phyloP scores from a whole-genome alignment of 2,888 invertebrate species.

The Tillus elongatus region DNA sequence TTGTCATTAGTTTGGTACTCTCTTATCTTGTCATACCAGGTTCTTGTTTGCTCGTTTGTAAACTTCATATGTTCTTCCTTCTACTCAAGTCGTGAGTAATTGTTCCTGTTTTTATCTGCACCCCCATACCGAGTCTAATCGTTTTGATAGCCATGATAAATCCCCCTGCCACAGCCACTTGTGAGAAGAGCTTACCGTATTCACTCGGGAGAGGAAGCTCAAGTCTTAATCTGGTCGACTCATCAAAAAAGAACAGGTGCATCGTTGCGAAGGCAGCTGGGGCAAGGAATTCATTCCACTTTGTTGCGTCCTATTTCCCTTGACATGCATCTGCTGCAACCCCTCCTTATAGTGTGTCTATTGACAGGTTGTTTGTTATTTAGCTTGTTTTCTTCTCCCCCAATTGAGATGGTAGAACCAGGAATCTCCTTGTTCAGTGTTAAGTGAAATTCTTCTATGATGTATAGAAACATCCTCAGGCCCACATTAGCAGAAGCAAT shows the following conservation, averaged over 20 bases:
- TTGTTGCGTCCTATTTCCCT: conserved; percentile 28
- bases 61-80: background rate
- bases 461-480: conserved; percentile 21
- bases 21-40: conserved; percentile 9
- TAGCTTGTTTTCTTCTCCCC: conserved; percentile 28
- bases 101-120: conserved; percentile 1
- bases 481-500: conserved; percentile 22
- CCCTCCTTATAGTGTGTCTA: conserved; percentile 5
- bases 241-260: conserved; percentile 22
- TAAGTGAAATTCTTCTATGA: conserved; percentile 23
- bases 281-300: conserved; percentile 29
- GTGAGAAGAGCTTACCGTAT: conserved; percentile 10
- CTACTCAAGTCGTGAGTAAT: background rate
- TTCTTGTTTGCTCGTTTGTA: background rate
- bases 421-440: conserved; percentile 16
- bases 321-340: conserved; percentile 14
- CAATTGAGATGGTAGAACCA: conserved; percentile 25
- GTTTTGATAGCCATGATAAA: conserved; percentile 17
- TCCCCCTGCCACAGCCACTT: conserved; percentile 13
- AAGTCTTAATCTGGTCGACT: conserved; percentile 7
- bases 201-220: conserved; percentile 7
- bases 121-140: conserved; percentile 15
- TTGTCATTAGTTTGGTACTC: too few relatives aligned
- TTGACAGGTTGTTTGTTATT: conserved; percentile 17
- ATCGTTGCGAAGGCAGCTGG: conserved; percentile 23